These are phyloP conservation scores for Drosophila borborema DNA, from an alignment of 2,888 invertebrate genomes.

Conservation along the genomic window DNA sequence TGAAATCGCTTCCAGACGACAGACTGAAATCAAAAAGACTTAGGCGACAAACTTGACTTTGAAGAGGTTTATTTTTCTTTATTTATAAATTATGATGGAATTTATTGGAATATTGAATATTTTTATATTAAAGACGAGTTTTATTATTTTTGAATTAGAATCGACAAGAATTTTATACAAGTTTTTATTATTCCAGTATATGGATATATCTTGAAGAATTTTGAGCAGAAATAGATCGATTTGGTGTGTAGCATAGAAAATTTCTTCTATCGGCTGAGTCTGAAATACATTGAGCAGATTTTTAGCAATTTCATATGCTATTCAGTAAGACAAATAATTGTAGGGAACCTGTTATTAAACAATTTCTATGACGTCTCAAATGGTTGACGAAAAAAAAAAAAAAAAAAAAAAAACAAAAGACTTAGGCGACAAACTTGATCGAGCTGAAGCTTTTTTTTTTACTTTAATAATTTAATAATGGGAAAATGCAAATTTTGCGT, in stretches of 20 bases:
- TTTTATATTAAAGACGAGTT: too few species aligned
- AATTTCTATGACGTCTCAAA: neutral
- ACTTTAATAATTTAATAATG: neutral
- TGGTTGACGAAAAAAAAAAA: neutral
- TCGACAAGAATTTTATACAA: neutral
- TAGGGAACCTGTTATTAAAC: neutral
- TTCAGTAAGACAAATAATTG: neutral
- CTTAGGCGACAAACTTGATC: constrained; percentile 9
- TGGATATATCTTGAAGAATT: neutral
- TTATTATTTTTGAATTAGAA: neutral
- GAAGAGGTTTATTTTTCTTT: neutral
- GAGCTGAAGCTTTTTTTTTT: neutral
- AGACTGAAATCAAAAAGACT: constrained; percentile 63
- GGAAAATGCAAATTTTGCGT: too few species aligned
- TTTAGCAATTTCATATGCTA: neutral
- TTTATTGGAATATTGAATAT: too few species aligned
- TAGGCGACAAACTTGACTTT: constrained; percentile 65
- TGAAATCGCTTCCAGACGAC: constrained; percentile 39
- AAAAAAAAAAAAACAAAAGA: neutral
- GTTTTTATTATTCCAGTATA: neutral
- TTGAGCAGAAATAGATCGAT: too few species aligned
- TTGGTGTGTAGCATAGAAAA: neutral
- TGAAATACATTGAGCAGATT: neutral
- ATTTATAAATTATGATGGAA: neutral
- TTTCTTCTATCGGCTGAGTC: neutral